Percentiles rank a stretch among this genome's conserved stretches.
Evolutionary conservation across 1,140 invertebrate genomes (phyloP).

Genomic region (Rhopalosiphum maidis): DNA sequence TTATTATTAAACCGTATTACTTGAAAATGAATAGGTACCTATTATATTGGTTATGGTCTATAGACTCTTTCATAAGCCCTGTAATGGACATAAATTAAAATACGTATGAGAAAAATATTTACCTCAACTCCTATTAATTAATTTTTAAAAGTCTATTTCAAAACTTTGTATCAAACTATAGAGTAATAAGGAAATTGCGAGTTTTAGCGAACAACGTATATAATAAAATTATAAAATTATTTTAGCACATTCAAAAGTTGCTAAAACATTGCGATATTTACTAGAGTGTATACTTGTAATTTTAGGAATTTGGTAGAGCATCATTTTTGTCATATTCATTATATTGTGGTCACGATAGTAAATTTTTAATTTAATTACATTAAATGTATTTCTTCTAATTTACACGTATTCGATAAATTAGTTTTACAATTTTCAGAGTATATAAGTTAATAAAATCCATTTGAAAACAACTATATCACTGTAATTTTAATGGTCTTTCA

Average conservation of each 20-base stretch:
- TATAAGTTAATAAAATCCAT: background rate
- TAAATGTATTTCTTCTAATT: background rate
- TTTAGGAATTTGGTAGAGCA: background rate
- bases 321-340: background rate
- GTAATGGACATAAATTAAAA: background rate
- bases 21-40: background rate
- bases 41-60: background rate
- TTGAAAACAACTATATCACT: background rate
- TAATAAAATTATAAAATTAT: slow-evolving; percentile 32
- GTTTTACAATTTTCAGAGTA: background rate
- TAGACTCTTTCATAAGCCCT: background rate
- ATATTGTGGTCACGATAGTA: background rate
- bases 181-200: too few species aligned
- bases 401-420: background rate
- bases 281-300: background rate
- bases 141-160: background rate
- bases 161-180: background rate
- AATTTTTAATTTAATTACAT: background rate
- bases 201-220: background rate
- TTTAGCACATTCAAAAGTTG: background rate
- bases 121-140: background rate
- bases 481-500: background rate
- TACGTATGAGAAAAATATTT: background rate
- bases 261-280: background rate
- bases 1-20: background rate